Evolutionary conservation across 1,140 invertebrate genomes (phyloP), one percentile per base, ranked within the genome.

Genomic region (Drosophila repleta): DNA sequence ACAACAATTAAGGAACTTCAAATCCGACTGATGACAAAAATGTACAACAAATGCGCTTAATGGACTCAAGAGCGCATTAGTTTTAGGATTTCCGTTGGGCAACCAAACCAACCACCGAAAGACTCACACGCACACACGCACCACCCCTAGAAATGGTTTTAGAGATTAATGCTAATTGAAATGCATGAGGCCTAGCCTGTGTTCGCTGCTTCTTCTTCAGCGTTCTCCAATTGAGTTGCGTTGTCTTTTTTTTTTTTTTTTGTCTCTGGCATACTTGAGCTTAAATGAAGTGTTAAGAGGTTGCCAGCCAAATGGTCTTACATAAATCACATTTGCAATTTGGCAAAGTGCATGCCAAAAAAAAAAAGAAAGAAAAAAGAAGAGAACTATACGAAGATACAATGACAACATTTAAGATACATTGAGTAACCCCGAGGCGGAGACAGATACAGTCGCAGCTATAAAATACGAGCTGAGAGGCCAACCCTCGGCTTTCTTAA

Each of bases 271-370:
- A 53, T 53, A 37, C 52, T 60, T 46, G 17, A 32, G 66, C 74
- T 82, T 63, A 83, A 81, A 81, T 81, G 79, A 81, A 81, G 79
- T 81, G 79, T 81, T 81, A 81, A 81, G 63, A 74, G 74, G 48
- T 57, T 53, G 78, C 68, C 74, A 67, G 71, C 32, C 51, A 68
- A 69, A 74, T 74, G 45, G 49, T 37, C 35, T 52, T 11, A 52
- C 61, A 83, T 83, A 83, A 83, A 83, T 84, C 76, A 79, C 62
- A 83, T 84, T 61, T 66, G 82, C 76, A 84, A 84, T 84, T 84
- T 84, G 80, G 66, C 80, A 83, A 66, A 83, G 80, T 83, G 80
- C 80, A 79, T 58, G 62, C 45, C 62, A 52, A 64, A 39, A 24
- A 53, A 29, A 29, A 29, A 29, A 29, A 29, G 8, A 29, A 29